Percentiles rank a stretch among this genome's conserved stretches.
These are phyloP conservation scores for Synergus itoensis DNA, from an alignment of 2,888 invertebrate genomes.

Conservation along the genomic window DNA sequence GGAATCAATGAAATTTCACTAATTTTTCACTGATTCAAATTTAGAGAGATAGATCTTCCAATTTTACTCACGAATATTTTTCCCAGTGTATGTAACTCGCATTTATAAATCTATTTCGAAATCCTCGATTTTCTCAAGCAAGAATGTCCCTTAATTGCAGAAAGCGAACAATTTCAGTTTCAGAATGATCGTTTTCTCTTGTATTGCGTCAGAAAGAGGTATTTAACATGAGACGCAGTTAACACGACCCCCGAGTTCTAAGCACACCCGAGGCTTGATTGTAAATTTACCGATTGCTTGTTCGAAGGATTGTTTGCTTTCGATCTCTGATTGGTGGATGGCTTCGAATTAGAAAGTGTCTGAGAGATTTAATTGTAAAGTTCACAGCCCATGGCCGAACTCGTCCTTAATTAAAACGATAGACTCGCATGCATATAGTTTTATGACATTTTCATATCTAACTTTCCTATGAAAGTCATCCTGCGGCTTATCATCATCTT, in stretches of 20 bases:
- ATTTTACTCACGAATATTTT: too few relatives aligned
- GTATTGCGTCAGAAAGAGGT: neutral
- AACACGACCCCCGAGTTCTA: slow-evolving; percentile 23
- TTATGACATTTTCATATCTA: slow-evolving; percentile 38
- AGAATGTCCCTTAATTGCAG: neutral
- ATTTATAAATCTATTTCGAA: neutral
- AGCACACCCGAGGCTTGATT: neutral
- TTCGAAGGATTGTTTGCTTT: neutral
- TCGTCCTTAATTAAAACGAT: slow-evolving; percentile 29
- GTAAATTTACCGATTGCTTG: neutral
- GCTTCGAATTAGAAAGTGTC: slow-evolving; percentile 32
- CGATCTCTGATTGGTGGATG: slow-evolving; percentile 19
- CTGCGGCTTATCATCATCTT: slow-evolving; percentile 2
- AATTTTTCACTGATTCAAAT: too few relatives aligned
- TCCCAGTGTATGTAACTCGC: too few relatives aligned
- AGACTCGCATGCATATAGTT: neutral
- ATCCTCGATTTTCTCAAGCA: too few relatives aligned
- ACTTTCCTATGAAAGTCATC: slow-evolving; percentile 46
- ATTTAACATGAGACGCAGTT: neutral
- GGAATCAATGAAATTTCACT: too few relatives aligned
- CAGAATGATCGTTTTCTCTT: slow-evolving; percentile 27
- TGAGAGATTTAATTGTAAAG: slow-evolving; percentile 27
- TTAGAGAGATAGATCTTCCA: too few relatives aligned
- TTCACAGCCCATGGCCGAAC: slow-evolving; percentile 18
- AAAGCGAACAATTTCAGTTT: neutral